Conservation (phyloP, 2,888 invertebrate species). For the Cremastobaeus sp. region DNA sequence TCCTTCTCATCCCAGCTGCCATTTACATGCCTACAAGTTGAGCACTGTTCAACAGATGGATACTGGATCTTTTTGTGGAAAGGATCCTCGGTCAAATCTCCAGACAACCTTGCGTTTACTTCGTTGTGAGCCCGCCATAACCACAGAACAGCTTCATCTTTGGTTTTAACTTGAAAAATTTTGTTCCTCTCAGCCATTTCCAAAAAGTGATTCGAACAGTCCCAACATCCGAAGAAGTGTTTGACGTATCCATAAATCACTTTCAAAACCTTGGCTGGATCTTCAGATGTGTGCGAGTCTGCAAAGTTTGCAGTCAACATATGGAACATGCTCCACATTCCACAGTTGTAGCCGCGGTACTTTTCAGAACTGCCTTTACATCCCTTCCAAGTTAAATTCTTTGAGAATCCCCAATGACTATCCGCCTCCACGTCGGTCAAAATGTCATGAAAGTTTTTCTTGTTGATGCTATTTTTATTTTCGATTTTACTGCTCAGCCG, state of each 20-base stretch:
- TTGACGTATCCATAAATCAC: constrained; percentile 93
- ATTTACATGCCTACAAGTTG: constrained; percentile 82
- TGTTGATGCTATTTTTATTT: constrained; percentile 80
- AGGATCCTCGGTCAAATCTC: constrained; percentile 94
- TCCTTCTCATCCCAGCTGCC: constrained; percentile 83
- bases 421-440: constrained; percentile 80
- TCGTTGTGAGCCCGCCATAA: constrained; percentile 96
- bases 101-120: constrained; percentile 92
- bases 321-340: constrained; percentile 97
- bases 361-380: constrained; percentile 89
- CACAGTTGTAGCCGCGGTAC: constrained; percentile 94
- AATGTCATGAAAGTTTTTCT: constrained; percentile 81
- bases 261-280: constrained; percentile 85
- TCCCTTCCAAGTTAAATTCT: constrained; percentile 83
- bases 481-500: constrained; percentile 81
- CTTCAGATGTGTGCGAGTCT: constrained; percentile 67
- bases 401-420: constrained; percentile 81
- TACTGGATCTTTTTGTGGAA: constrained; percentile 92
- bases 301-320: constrained; percentile 87
- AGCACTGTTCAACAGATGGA: constrained; percentile 85
- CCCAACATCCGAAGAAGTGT: constrained; percentile 95
- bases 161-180: constrained; percentile 84
- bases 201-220: constrained; percentile 93
- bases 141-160: constrained; percentile 91
- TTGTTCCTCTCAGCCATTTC: constrained; percentile 87